A percentile compares a stretch with the other conserved stretches of the same genome.
These are phyloP conservation scores for Hyperopisus bebe DNA, from an alignment of 2,113 vertebrate species.

Conservation along the genomic window DNA sequence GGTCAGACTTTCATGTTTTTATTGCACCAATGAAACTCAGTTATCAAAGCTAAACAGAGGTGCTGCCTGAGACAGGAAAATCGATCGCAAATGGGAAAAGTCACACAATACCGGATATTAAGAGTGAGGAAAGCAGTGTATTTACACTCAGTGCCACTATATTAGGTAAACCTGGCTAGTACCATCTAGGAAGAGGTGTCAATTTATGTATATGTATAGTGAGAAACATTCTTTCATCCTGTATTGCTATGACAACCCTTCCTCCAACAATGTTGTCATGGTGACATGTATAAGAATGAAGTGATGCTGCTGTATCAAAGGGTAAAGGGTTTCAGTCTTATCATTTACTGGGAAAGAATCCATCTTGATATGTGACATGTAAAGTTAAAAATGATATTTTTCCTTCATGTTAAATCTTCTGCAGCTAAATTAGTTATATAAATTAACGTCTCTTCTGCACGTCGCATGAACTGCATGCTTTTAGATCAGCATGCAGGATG, in stretches of 20 bases:
- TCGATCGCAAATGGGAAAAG: neutral
- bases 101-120: neutral
- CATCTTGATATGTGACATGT: neutral
- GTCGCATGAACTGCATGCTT: neutral
- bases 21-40: neutral
- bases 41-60: neutral
- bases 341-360: neutral
- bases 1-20: neutral
- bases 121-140: neutral
- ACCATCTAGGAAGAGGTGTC: neutral
- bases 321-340: neutral
- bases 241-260: conserved; percentile 19
- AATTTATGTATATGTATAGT: neutral
- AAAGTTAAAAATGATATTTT: neutral
- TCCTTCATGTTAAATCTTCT: neutral
- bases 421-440: neutral
- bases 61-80: neutral
- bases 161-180: neutral
- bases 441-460: neutral
- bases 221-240: neutral
- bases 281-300: conserved; percentile 14
- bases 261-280: conserved; percentile 23
- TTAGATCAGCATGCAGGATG: neutral
- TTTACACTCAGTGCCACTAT: neutral
- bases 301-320: neutral